Evolutionary conservation across 1,140 invertebrate species (phyloP).

Genomic region (Eriosoma lanigerum): DNA sequence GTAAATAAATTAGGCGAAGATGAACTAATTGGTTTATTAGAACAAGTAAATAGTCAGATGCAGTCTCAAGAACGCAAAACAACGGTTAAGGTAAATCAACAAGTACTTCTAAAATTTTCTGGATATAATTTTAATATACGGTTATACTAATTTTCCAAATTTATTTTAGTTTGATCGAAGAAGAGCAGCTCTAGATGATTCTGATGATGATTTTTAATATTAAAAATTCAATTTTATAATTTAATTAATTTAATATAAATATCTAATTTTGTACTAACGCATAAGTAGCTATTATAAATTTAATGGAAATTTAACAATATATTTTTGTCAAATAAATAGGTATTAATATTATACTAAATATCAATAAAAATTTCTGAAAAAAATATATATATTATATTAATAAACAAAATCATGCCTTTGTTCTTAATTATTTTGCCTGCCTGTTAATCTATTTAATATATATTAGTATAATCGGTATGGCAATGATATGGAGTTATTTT

Average conservation of each 20-base stretch:
- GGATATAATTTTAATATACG: slow-evolving; percentile 15
- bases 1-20: slow-evolving; percentile 78
- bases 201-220: slow-evolving; percentile 65
- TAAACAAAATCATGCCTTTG: neutral
- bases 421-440: neutral
- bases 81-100: slow-evolving; percentile 70
- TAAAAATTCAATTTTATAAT: neutral
- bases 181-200: slow-evolving; percentile 75
- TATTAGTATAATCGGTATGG: too few relatives aligned
- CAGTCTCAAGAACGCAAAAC: slow-evolving; percentile 68
- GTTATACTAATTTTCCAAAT: slow-evolving; percentile 55
- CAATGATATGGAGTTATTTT: too few relatives aligned
- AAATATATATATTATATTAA: neutral
- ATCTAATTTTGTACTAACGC: slow-evolving; percentile 31
- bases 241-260: neutral
- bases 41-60: slow-evolving; percentile 78
- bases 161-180: slow-evolving; percentile 74
- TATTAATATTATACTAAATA: too few relatives aligned
- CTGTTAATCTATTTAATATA: neutral
- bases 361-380: too few relatives aligned
- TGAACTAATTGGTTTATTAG: slow-evolving; percentile 80
- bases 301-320: slow-evolving; percentile 14
- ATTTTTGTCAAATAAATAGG: neutral
- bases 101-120: neutral
- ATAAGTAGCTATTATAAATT: slow-evolving; percentile 22